Evolutionary conservation across 2,797 vertebrate genomes (phyloP), one percentile per base, ranked within the genome.

Genomic region (Mycteria americana): DNA sequence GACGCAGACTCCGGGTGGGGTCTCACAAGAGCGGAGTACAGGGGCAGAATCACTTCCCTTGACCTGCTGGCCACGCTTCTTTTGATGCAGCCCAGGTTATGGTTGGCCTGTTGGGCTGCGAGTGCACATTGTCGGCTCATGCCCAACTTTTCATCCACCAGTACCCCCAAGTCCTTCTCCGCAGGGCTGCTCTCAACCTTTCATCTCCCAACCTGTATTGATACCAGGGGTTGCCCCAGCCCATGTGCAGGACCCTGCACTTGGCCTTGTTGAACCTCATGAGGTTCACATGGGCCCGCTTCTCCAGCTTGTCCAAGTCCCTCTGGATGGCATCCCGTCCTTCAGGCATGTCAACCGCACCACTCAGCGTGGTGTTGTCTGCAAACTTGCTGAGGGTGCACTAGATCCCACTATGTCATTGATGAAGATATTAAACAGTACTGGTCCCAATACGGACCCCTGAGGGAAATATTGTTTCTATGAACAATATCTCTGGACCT

Each of bases 331-430:
- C 51, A n/a, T 56, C 51, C 23, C 3, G 0, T 56, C 39, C 70
- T 7, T 27, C 39, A 9, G 31, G 39, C 3, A 0, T 53, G 48
- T 53, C 48, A 9, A 9, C 24, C 1, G 1, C 25, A 39, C 25
- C 11, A 4, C 68, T 37, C 68, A 53, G 27, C 27, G 70, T 51
- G 27, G 19, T 30, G 19, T 17, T 14, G 0, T 13, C 68, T 22
- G 27, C 15, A 51, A 31, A 39, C 14, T 51, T 30, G 35, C 68
- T 70, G 48, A 39, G 35, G 27, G 28, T 43, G 23, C 70, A 43
- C 23, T 43, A 1, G 1, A 43, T 43, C 23, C 31, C 39, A 73
- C 23, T 43, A 8, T 11, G 12, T 27, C 31, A n/a, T 4, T 56
- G 31, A n/a, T n/a, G 17, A 73, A 56, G 31, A 21, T 27, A 27